Base-by-base conservation (phyloP, 2,888 invertebrate genomes). In the Rhagonycha fulva region DNA sequence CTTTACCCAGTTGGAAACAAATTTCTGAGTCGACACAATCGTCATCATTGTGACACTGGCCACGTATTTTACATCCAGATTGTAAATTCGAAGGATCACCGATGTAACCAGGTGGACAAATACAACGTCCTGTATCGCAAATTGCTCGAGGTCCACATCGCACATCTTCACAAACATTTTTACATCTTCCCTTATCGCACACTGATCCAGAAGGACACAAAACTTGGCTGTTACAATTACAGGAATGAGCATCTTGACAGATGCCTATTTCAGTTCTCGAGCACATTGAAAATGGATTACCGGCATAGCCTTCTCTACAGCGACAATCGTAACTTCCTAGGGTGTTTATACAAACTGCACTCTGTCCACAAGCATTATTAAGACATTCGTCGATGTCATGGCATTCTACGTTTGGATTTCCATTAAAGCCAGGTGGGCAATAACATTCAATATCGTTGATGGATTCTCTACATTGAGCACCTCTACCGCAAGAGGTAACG, bases 311-410 rank as follows among this genome's bases (percentile, higher is more conserved):
- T 79, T 94, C 94, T 85, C 94, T 93, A 85, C 98, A 98, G 62
- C 94, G 92, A 86, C 98, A 98, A 85, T 96, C 96, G 86, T 93
- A 98, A 82, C 94, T 93, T 71, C 98, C 98, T 12, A 94, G 92
- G 0, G 95, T 95, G 86, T 98, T 98, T 80, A 97, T 94, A 85
- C 98, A 98, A 63, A 94, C 93, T 0, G 98, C 96, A 86, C 96
- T 95, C 83, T 92, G 91, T 9, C 95, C 96, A 84, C 96, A 96
- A 0, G 95, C 95, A 83, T 93, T 93, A 79, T 89, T 90, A 77
- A 89, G 90, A 84, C 96, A 96, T 88, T 96, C 96, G 84, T 96
- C 93, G 71, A 96, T 91, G 85, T 96, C 96, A 82, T 92, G 92
- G 85, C 97, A 97, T 80, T 92, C 92, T 75, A 96, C 92, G 85